Percentiles rank a stretch among this genome's conserved stretches.
phyloP scores from a whole-genome alignment of 2,797 vertebrate genomes.

The Hippopotamyrus pictus region DNA sequence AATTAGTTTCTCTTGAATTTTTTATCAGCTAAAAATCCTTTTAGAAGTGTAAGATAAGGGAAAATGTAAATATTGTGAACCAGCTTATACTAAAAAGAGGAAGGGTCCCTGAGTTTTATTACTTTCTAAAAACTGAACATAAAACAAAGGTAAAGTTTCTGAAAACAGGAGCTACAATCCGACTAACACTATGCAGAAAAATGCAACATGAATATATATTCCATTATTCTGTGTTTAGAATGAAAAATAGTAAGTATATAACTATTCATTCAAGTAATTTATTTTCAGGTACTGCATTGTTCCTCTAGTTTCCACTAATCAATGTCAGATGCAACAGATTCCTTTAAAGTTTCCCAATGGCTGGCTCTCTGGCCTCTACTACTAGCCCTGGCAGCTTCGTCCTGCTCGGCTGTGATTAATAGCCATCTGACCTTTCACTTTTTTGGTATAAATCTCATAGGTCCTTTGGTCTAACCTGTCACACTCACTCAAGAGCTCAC shows the following conservation, averaged over 20 bases:
- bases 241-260: neutral
- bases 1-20: neutral
- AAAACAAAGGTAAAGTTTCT: conserved; percentile 38
- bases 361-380: conserved; percentile 51
- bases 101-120: neutral
- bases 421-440: conserved; percentile 59
- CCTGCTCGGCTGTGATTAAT: conserved; percentile 58
- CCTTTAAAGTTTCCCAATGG: conserved; percentile 56
- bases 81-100: neutral
- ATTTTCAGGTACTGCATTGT: conserved; percentile 21
- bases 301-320: conserved; percentile 53
- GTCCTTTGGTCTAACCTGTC: conserved; percentile 44
- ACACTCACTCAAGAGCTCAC: conserved; percentile 31
- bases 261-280: neutral
- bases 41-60: neutral
- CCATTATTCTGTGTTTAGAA: neutral
- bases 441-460: conserved; percentile 53
- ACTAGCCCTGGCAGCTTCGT: conserved; percentile 5
- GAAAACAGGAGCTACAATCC: conserved; percentile 34
- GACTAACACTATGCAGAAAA: conserved; percentile 26
- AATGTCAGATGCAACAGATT: conserved; percentile 61
- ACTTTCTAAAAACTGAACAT: conserved; percentile 18
- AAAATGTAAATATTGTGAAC: neutral
- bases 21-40: neutral
- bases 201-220: neutral